Evolutionary conservation across 2,888 invertebrate genomes (phyloP).

Genomic region (Harmothoe impar): DNA sequence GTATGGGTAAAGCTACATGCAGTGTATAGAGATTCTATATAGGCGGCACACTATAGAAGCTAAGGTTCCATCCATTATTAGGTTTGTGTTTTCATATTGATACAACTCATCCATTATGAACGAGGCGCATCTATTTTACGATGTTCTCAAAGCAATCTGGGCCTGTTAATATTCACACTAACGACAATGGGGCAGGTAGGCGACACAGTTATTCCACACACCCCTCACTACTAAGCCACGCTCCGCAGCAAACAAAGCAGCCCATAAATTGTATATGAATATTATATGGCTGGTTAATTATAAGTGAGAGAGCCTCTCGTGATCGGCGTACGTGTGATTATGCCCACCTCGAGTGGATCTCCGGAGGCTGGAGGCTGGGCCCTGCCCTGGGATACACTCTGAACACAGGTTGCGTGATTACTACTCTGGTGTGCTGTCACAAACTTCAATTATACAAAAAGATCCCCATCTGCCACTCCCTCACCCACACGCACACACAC

Average conservation of each 20-base stretch:
- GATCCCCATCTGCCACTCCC: not conserved
- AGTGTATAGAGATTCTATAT: too few species aligned
- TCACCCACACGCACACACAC: not conserved
- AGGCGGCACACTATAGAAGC: not conserved
- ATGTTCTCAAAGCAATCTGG: not conserved
- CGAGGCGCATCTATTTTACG: not conserved
- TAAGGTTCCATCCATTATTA: not conserved
- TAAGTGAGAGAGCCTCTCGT: not conserved
- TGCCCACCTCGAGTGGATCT: not conserved
- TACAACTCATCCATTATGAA: not conserved
- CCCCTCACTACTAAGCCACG: not conserved
- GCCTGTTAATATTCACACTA: not conserved
- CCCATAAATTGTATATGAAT: not conserved
- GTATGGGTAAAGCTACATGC: too few species aligned
- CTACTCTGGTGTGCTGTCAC: not conserved
- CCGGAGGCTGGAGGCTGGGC: not conserved
- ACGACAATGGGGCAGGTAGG: not conserved
- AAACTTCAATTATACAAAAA: constrained; percentile 23
- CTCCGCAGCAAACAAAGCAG: not conserved
- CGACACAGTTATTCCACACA: not conserved
- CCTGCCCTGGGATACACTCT: not conserved
- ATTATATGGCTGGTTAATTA: not conserved
- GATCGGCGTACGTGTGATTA: not conserved
- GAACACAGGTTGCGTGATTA: constrained; percentile 2
- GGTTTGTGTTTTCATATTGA: not conserved